Percentiles rank a stretch among this genome's conserved stretches.
Conservation (phyloP, 2,888 invertebrate genomes). For the Tenthredo scrophulariae region DNA sequence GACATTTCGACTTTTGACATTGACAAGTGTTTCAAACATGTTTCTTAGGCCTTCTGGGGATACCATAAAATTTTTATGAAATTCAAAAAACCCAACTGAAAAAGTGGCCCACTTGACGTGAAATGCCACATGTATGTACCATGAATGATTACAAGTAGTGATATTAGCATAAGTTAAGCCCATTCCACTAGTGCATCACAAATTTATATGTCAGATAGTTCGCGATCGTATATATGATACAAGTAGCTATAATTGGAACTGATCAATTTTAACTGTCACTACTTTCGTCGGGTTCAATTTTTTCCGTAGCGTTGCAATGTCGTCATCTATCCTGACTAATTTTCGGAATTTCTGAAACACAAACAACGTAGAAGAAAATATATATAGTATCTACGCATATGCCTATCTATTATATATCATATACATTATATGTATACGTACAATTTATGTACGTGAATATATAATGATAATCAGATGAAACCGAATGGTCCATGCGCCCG, state of each 20-base stretch:
- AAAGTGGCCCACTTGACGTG: too few species aligned
- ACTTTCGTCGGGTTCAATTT: slow-evolving; percentile 82
- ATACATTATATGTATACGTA: not conserved
- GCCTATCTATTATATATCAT: not conserved
- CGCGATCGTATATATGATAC: not conserved
- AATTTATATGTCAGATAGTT: not conserved
- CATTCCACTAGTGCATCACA: slow-evolving; percentile 1
- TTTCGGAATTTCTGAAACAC: slow-evolving; percentile 89
- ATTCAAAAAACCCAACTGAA: too few species aligned
- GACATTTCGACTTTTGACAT: too few species aligned
- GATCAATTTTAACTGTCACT: slow-evolving; percentile 52
- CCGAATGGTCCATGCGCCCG: too few species aligned
- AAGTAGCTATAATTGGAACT: slow-evolving; percentile 14
- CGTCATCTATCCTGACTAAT: slow-evolving; percentile 91
- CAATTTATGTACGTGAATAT: not conserved
- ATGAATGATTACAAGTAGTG: not conserved
- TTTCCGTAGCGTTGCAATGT: slow-evolving; percentile 86
- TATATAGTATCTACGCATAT: not conserved
- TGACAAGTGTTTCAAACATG: too few species aligned
- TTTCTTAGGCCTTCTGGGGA: too few species aligned
- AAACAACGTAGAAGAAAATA: slow-evolving; percentile 27
- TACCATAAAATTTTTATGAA: too few species aligned
- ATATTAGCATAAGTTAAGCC: not conserved
- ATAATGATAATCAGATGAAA: too few species aligned
- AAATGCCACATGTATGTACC: too few species aligned